Conservation (phyloP, 2,113 vertebrate species). For the Thunnus maccoyii region DNA sequence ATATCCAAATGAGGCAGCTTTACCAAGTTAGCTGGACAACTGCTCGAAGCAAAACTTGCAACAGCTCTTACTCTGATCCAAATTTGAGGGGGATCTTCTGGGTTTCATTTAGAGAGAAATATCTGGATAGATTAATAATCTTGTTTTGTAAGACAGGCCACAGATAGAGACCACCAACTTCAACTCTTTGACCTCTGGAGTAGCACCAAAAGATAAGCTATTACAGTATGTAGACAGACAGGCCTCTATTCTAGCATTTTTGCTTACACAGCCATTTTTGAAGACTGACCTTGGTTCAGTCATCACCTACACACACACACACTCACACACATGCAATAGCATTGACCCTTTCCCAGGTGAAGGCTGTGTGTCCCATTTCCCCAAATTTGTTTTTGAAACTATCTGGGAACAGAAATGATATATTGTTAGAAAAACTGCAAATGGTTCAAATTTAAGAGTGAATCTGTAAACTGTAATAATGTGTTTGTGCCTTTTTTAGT, state of each 20-base stretch:
- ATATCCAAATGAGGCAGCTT: not conserved
- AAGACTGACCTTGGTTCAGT: slow-evolving; percentile 15
- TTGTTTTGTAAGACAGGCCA: not conserved
- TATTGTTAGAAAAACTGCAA: not conserved
- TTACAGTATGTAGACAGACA: slow-evolving; percentile 7
- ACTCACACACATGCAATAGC: not conserved
- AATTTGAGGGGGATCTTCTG: not conserved
- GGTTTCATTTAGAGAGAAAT: slow-evolving; percentile 4
- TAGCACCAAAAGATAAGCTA: not conserved
- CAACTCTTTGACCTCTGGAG: not conserved
- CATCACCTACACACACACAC: not conserved
- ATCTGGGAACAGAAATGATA: not conserved
- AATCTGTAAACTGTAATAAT: too few species aligned
- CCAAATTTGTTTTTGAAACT: not conserved
- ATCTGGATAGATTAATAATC: not conserved
- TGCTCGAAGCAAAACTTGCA: slow-evolving; percentile 10
- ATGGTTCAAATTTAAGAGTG: too few species aligned
- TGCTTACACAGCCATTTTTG: slow-evolving; percentile 7
- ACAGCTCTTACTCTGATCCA: not conserved
- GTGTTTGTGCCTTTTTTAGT: too few species aligned
- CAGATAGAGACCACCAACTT: not conserved
- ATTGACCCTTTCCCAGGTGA: slow-evolving; percentile 5
- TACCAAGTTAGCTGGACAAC: slow-evolving; percentile 13
- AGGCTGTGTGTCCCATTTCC: slow-evolving; percentile 1
- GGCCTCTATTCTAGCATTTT: not conserved